These are phyloP conservation scores for Theristicus caerulescens DNA, from an alignment of 2,113 vertebrate species.

Conservation along the genomic window DNA sequence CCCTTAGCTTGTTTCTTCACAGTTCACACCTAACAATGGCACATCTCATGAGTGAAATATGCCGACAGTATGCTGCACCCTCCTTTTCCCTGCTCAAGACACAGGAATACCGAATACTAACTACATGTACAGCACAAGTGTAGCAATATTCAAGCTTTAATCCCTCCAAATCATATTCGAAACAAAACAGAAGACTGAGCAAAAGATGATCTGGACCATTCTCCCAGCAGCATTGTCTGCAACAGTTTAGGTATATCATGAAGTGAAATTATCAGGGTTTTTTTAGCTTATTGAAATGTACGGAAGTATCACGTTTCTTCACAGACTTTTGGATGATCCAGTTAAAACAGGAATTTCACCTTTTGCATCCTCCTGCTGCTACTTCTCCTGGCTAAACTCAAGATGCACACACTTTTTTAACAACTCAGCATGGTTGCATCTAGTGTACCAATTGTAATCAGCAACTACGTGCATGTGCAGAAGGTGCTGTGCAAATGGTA, in stretches of 20 bases:
- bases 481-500: not conserved
- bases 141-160: not conserved
- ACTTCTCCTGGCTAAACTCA: not conserved
- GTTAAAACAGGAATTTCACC: not conserved
- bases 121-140: not conserved
- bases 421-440: not conserved
- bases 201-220: not conserved
- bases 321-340: not conserved
- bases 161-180: not conserved
- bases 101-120: not conserved
- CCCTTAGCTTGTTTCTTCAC: not conserved
- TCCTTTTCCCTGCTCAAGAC: not conserved
- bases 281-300: not conserved
- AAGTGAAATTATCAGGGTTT: not conserved
- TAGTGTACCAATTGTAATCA: not conserved
- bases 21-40: not conserved
- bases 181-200: not conserved
- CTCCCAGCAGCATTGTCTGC: not conserved
- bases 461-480: not conserved
- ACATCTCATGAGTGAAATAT: not conserved
- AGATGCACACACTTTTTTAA: not conserved
- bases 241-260: not conserved
- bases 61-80: not conserved
- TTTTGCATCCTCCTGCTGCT: not conserved
- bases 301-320: not conserved